Percentiles rank a stretch among this genome's conserved stretches.
Evolutionary conservation across 2,888 invertebrate genomes (phyloP).

Genomic region (Aquatica leii): DNA sequence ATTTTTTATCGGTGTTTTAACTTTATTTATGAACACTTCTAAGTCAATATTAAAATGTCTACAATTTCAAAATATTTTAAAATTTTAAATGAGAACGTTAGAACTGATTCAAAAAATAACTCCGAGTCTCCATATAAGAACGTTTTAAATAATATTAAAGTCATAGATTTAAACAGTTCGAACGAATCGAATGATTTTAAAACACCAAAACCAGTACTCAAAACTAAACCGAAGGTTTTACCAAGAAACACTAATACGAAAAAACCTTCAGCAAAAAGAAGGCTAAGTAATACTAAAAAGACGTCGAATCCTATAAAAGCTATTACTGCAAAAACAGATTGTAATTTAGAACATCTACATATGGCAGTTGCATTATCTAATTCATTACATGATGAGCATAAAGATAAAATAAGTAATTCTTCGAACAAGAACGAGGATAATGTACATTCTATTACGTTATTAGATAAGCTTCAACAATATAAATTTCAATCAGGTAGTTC

Average conservation of each 20-base stretch:
- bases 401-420: too few relatives aligned
- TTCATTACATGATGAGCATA: conserved; percentile 59
- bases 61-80: conserved; percentile 13
- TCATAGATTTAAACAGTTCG: conserved; percentile 30
- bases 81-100: neutral
- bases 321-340: conserved; percentile 53
- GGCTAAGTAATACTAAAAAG: conserved; percentile 39
- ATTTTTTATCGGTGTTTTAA: too few relatives aligned
- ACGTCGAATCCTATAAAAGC: conserved; percentile 25
- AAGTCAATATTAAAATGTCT: too few relatives aligned
- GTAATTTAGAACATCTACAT: conserved; percentile 72
- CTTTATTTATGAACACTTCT: too few relatives aligned
- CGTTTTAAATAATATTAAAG: conserved; percentile 40
- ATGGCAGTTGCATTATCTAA: conserved; percentile 73
- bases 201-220: conserved; percentile 44
- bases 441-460: conserved; percentile 56
- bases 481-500: conserved; percentile 62
- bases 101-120: neutral
- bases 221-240: conserved; percentile 5
- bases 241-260: neutral
- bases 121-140: conserved; percentile 49
- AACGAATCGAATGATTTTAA: conserved; percentile 53
- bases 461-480: conserved; percentile 68
- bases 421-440: too few relatives aligned
- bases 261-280: conserved; percentile 4